A percentile compares a stretch with the other conserved stretches of the same genome.
phyloP scores from a whole-genome alignment of 2,113 vertebrate species.

The Lycocorax pyrrhopterus region DNA sequence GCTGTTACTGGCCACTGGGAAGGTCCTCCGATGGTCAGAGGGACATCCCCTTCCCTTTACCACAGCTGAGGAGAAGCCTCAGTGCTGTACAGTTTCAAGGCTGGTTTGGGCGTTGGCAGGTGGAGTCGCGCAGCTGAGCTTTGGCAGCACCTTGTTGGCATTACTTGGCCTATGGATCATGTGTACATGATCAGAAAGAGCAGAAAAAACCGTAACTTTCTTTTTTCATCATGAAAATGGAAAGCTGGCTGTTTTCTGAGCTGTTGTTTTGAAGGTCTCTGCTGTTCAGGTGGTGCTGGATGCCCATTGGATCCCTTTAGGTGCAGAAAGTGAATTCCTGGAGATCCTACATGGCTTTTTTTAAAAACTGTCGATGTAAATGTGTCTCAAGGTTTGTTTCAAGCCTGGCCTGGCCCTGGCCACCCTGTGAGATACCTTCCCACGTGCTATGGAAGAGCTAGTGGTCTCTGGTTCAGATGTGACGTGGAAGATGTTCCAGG shows the following conservation, averaged over 20 bases:
- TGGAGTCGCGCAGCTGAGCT: background rate
- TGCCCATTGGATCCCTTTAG: background rate
- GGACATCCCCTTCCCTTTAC: background rate
- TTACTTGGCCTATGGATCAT: background rate
- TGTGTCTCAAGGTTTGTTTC: background rate
- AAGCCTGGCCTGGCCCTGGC: background rate
- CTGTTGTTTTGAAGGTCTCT: background rate
- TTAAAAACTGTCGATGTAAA: background rate
- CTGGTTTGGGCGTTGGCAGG: background rate
- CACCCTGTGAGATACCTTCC: background rate
- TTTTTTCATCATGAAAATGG: background rate
- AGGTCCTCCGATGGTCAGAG: background rate
- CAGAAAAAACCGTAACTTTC: background rate
- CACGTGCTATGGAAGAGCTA: accelerated
- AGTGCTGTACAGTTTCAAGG: accelerated
- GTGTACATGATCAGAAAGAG: background rate
- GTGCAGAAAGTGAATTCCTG: background rate
- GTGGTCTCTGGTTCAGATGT: background rate
- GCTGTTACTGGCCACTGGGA: accelerated
- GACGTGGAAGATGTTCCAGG: accelerated
- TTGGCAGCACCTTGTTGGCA: background rate
- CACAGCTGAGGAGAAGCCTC: background rate
- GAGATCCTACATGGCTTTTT: background rate
- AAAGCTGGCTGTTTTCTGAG: background rate
- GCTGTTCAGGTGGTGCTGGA: background rate